Evolutionary conservation across 2,113 vertebrate genomes (phyloP), one percentile per base, ranked within the genome.

Genomic region (Corythaeola cristata): DNA sequence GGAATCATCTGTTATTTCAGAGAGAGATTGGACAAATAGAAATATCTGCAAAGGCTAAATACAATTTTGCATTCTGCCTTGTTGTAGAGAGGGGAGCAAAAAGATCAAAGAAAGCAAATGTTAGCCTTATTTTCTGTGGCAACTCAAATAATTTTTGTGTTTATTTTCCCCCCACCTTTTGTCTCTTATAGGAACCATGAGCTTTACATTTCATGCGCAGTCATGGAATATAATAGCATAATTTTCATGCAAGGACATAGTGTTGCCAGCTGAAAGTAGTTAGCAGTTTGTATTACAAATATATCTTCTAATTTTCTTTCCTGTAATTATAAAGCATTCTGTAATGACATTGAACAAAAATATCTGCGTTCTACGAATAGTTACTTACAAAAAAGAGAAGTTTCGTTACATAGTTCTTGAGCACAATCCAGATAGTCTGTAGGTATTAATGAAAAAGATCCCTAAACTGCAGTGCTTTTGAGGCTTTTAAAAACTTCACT

Each of bases 281-380:
- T 98, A 98, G 97, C 96, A 95, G 96, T 98, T 97, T 96, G 87
- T 97, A 97, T 97, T 97, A 98, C 97, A 97, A 98, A 98, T 98
- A 94, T 92, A 97, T 97, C 95, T 97, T 95, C 97, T 97, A 96
- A 96, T 98, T 98, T 97, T 97, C 59, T 63, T 58, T 92, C 80
- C 95, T 96, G n/a, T 94, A 97, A 98, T 97, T 97, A 95, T 96
- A 95, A 97, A 96, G 96, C 88, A 91, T 96, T 97, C 90, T 97
- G 88, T 91, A 94, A 94, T 97, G 96, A 97, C 90, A 96, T 95
- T 93, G 97, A 97, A 94, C 96, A 94, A 93, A 97, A 98, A 97
- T 96, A 95, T 95, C 94, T 67, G 79, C 89, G 93, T 97, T 96
- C 96, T 93, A 52, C n/a, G 28, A 93, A 93, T 80, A 93, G 95